Evolutionary conservation across 2,888 invertebrate species (phyloP).

Genomic region (Eretmocerus hayati): DNA sequence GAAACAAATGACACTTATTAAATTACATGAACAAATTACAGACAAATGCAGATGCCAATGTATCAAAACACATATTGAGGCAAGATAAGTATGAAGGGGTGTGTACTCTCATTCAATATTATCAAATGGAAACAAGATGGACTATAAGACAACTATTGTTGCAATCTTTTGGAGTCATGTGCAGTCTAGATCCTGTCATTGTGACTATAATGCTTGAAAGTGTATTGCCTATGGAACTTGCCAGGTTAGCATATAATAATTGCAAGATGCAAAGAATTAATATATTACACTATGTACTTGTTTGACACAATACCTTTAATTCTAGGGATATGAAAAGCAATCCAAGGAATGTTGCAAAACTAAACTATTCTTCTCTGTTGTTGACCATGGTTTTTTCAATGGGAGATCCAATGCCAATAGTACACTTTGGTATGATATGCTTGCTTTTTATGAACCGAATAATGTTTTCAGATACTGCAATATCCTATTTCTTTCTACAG

Average conservation of each 20-base stretch:
- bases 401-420: constrained; percentile 82
- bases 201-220: constrained; percentile 79
- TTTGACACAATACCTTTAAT: neutral
- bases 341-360: constrained; percentile 68
- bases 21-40: constrained; percentile 44
- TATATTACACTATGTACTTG: neutral
- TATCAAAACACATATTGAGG: constrained; percentile 76
- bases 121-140: constrained; percentile 93
- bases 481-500: constrained; percentile 53
- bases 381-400: constrained; percentile 85
- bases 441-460: too few species aligned
- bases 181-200: constrained; percentile 74
- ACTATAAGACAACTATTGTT: constrained; percentile 73
- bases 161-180: constrained; percentile 82
- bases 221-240: constrained; percentile 83
- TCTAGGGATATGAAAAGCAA: constrained; percentile 71
- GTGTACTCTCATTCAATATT: constrained; percentile 81
- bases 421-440: constrained; percentile 71
- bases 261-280: constrained; percentile 19
- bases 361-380: constrained; percentile 75
- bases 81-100: constrained; percentile 79
- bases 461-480: constrained; percentile 1
- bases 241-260: constrained; percentile 54
- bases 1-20: neutral
- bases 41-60: constrained; percentile 88